Evolutionary conservation across 2,888 invertebrate species (phyloP), one percentile per base, ranked within the genome.

Genomic region (Thera obeliscata): DNA sequence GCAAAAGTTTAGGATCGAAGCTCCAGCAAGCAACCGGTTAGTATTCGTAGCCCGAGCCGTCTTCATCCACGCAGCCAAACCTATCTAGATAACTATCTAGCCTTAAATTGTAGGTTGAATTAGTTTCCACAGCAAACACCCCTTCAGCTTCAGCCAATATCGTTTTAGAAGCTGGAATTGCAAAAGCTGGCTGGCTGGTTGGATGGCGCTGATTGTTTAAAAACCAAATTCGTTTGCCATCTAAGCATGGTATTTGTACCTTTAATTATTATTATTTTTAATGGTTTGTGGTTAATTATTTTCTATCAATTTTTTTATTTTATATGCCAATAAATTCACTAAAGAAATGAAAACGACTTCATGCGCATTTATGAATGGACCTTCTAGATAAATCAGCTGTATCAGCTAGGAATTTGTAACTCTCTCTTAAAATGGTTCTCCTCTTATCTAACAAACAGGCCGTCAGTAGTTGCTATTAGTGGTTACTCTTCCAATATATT

Each of bases 41-140:
- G 69, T 69, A 71, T 67, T 70, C 64, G 64, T 64, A 74, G 70
- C 69, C 62, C 64, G 62, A 73, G n/a, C 67, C 66, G 60, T 69
- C 71, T 74, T 69, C 70, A 71, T 68, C 61, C 63, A 70, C 61
- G 57, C 64, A 61, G 61, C 48, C 55, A 55, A 66, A 64, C 64
- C 65, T 70, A 70, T 67, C 71, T 66, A 62, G 57, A 61, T 59
- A 59, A 54, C 64, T 61, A 72, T 63, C 67, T 69, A 67, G 67
- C 65, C 68, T 66, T 68, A 71, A 71, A 72, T 71, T 68, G 69
- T 71, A 68, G 67, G 69, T 71, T 72, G 66, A 70, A 74, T 74
- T 74, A 70, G 70, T 74, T 74, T 72, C 72, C 61, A 69, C 57
- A 58, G 62, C 67, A 72, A 72, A 72, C 61, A 72, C 64, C 48